Base-by-base conservation (phyloP, 1,140 invertebrate genomes). In the Drosophila pruinosa region DNA sequence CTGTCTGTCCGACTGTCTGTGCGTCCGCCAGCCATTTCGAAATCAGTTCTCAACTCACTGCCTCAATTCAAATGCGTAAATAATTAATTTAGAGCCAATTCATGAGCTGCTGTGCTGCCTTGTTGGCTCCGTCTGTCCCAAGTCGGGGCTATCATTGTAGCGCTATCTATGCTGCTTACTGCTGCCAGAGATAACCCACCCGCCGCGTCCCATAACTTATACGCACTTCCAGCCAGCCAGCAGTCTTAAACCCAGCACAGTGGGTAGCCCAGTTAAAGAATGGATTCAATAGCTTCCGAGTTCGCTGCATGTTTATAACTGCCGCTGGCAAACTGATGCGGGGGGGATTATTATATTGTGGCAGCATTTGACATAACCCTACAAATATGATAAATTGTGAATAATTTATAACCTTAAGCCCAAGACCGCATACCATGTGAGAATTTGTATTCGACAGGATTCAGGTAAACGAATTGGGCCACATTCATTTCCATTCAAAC, bases 61-160 rank as follows among this genome's bases (percentile, higher is more conserved):
- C 74, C 77, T 81, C 73, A 85, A 85, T 86, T 85, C 77, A 75
- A 85, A 86, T 81, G 81, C 81, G 81, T 85, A 86, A 81, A 85
- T 76, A 85, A 86, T 86, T 85, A 86, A 86, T 86, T 85, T 86
- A 79, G 76, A 86, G 75, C 72, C 81, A 78, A 86, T 85, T 83
- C 77, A 82, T 43, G 79, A 81, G 78, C 77, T 53, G 75, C 45
- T 48, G 28, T 43, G n/a, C 28, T 14, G 22, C 58, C n/a, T 12
- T 26, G 45, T n/a, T n/a, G 28, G 28, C 6, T 31, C 31, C 58
- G 36, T 45, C 19, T n/a, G 10, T 45, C 41, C 21, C 43, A 24
- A 26, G 21, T 47, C 43, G 21, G 21, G 10, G 22, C 54, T 34
- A 21, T 39, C 64, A 73, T 24, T 41, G 67, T 17, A 39, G 22